Conservation (phyloP, 2,888 invertebrate species). For the Oscheius sp. region DNA sequence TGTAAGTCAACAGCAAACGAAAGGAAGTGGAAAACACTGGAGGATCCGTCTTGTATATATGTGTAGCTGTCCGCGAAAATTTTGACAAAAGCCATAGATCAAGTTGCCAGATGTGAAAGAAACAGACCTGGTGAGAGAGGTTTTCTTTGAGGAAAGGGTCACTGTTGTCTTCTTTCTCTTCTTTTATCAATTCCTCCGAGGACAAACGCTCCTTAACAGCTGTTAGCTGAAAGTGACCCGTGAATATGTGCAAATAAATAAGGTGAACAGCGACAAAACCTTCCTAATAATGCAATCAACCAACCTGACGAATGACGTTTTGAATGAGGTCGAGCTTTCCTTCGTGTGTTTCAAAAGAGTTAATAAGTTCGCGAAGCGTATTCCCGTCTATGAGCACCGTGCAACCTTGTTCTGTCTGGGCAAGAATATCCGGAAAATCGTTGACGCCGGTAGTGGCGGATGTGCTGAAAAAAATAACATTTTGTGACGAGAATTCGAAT, state of each 20-base stretch:
- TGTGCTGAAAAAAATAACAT: conserved; percentile 53
- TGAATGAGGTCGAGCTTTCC: conserved; percentile 57
- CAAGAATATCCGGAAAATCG: conserved; percentile 65
- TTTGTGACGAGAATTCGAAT: not conserved
- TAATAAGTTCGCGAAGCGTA: conserved; percentile 54
- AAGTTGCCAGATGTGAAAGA: not conserved
- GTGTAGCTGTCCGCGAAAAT: not conserved
- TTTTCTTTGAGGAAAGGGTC: conserved; percentile 34
- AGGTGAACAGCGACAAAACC: not conserved
- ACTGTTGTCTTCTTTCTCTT: conserved; percentile 44
- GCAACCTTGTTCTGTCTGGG: conserved; percentile 66
- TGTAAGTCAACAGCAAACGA: not conserved
- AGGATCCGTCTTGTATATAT: not conserved
- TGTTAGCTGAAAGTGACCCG: conserved; percentile 48
- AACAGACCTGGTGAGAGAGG: conserved; percentile 36
- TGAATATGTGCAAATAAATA: not conserved
- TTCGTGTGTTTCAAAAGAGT: conserved; percentile 53
- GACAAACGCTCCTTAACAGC: conserved; percentile 58
- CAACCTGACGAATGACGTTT: conserved; percentile 62
- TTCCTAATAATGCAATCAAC: not conserved
- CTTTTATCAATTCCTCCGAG: conserved; percentile 46
- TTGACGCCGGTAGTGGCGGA: conserved; percentile 53
- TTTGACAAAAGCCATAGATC: not conserved
- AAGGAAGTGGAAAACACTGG: not conserved
- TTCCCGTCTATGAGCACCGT: conserved; percentile 65